Percentiles rank a stretch among this genome's conserved stretches.
Conservation (phyloP, 2,888 invertebrate genomes). For the Stegophylla sp. region DNA sequence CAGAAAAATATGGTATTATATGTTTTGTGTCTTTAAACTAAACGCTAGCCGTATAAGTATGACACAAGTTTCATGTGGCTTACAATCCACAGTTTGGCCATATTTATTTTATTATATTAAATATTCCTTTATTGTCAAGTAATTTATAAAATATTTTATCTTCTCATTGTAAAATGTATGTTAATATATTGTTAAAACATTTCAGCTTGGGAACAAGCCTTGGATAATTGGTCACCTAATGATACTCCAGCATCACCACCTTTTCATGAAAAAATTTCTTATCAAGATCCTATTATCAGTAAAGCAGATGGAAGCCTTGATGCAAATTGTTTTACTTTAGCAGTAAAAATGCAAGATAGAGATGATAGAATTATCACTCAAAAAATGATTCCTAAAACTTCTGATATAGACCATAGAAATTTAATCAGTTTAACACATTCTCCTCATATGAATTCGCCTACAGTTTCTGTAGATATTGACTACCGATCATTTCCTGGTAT, state of each 20-base stretch:
- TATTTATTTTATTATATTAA: too few relatives aligned
- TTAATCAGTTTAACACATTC: constrained; percentile 83
- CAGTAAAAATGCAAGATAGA: constrained; percentile 27
- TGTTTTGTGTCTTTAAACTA: too few relatives aligned
- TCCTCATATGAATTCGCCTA: constrained; percentile 60
- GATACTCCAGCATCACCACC: constrained; percentile 62
- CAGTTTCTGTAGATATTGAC: constrained; percentile 60
- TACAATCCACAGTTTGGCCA: too few relatives aligned
- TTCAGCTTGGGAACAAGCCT: constrained; percentile 39
- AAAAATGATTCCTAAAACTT: constrained; percentile 5
- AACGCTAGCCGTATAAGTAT: too few relatives aligned
- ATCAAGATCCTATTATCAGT: constrained; percentile 41
- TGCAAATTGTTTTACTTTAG: background rate
- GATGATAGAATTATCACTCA: constrained; percentile 34
- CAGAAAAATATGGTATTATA: too few relatives aligned
- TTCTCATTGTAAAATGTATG: background rate
- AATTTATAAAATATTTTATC: too few relatives aligned
- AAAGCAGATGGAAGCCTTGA: constrained; percentile 7
- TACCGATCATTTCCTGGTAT: constrained; percentile 60
- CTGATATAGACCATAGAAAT: constrained; percentile 71
- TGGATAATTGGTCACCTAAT: constrained; percentile 39
- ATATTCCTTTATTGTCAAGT: too few relatives aligned
- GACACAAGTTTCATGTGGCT: too few relatives aligned
- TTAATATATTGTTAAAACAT: background rate
- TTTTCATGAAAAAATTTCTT: constrained; percentile 61